Evolutionary conservation across 2,888 invertebrate genomes (phyloP), one percentile per base, ranked within the genome.

Genomic region (Patella ulyssiponensis): DNA sequence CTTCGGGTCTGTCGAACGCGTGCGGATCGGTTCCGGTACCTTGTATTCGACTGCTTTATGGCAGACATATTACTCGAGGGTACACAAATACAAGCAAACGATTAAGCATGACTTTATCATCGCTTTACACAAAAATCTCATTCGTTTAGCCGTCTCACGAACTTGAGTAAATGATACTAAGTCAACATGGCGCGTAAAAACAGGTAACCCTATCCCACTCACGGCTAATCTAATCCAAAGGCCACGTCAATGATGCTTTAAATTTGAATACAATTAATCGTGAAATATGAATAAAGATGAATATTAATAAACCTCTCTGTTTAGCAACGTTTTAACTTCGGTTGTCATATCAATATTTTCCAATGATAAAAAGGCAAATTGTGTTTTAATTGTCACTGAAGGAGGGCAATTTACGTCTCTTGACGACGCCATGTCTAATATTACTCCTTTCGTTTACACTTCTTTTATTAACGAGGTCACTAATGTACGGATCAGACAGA

Each of bases 31-130:
- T 23, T 64, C 64, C 23, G 64, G 23, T 64, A 23, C 20, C 23
- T 20, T 64, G 20, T 64, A 64, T 64, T 64, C 64, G 64, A 23
- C 20, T 64, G 3, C 20, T 12, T 23, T 23, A 23, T 64, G 64
- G 23, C 64, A 64, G 64, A 64, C 64, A 64, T 64, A 64, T 64
- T 64, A 64, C 20, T 23, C 64, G 64, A 23, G 20, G 20, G 76
- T 73, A 73, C 72, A 76, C 76, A 76, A 23, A 27, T 72, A 27
- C 33, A 53, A 69, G n/a, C 51, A 53, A 58, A 52, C 76, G 76
- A 51, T 76, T 76, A 76, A 72, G 64, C 73, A 71, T 76, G 76
- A 76, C 76, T 76, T 76, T 76, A 76, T 72, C 72, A 69, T 58
- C 76, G 64, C 64, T 64, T 64, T 23, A 64, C 20, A 64, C 23